Evolutionary conservation across 2,113 vertebrate genomes (phyloP).

Genomic region (Anoura caudifer): DNA sequence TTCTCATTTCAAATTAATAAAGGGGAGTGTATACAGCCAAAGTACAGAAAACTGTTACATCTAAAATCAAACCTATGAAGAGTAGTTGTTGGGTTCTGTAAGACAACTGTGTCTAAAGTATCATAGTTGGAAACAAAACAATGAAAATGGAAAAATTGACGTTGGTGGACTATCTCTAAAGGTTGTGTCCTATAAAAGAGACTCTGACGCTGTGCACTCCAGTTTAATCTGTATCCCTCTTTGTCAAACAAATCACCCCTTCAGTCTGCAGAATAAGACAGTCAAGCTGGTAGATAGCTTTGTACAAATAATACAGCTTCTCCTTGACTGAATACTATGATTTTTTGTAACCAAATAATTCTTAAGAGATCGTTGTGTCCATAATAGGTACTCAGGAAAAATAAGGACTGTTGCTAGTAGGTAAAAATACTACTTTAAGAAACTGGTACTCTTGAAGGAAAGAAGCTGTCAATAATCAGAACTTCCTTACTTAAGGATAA

Average conservation of each 20-base stretch:
- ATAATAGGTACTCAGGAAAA: not conserved
- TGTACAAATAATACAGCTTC: not conserved
- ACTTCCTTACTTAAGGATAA: not conserved
- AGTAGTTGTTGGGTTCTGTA: not conserved
- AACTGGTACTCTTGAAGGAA: not conserved
- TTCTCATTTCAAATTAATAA: not conserved
- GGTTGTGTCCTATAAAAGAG: not conserved
- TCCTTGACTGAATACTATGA: not conserved
- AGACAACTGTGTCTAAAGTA: not conserved
- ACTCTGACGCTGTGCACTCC: not conserved
- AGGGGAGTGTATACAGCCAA: not conserved
- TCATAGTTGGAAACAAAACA: not conserved
- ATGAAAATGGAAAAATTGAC: not conserved
- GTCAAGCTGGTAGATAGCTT: not conserved
- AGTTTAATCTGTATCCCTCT: not conserved
- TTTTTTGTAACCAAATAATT: constrained; percentile 12
- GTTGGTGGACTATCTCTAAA: not conserved
- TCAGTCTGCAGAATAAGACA: not conserved
- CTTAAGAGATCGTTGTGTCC: not conserved
- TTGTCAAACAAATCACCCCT: too few species aligned
- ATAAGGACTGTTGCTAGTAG: not conserved
- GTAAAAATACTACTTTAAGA: not conserved
- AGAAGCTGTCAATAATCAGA: not conserved
- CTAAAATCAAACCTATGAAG: not conserved
- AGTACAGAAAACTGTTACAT: not conserved